A percentile compares a stretch with the other conserved stretches of the same genome.
phyloP scores from a whole-genome alignment of 2,888 invertebrate species.

The Andrena flavipes region DNA sequence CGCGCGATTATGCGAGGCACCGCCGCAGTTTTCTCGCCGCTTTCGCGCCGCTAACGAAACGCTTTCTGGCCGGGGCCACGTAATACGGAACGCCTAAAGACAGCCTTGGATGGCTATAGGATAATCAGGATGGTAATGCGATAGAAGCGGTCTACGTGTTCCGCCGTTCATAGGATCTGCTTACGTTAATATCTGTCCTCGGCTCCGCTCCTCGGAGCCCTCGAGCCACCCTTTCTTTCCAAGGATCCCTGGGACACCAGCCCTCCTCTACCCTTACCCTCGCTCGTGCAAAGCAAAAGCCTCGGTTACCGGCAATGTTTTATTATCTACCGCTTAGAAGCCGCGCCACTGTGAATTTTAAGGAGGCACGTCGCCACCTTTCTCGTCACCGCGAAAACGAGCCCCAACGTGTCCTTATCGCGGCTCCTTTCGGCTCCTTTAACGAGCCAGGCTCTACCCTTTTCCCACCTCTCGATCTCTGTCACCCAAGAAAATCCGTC shows the following conservation, averaged over 20 bases:
- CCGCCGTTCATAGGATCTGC: conserved; percentile 78
- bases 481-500: neutral
- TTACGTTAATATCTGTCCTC: conserved; percentile 80
- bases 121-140: conserved; percentile 81
- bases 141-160: conserved; percentile 78
- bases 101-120: conserved; percentile 65
- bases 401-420: conserved; percentile 52
- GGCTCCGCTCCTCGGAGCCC: conserved; percentile 24
- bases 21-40: conserved; percentile 44
- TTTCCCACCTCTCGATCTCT: conserved; percentile 8
- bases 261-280: conserved; percentile 8
- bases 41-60: conserved; percentile 48
- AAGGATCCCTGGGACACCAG: conserved; percentile 3
- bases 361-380: conserved; percentile 62
- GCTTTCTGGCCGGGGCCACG: conserved; percentile 39
- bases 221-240: conserved; percentile 32
- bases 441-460: conserved; percentile 18
- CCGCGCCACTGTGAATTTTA: conserved; percentile 57
- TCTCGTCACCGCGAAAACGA: conserved; percentile 42
- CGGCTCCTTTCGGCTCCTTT: conserved; percentile 13
- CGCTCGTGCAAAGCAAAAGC: conserved; percentile 15
- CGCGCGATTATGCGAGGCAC: conserved; percentile 45
- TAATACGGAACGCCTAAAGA: conserved; percentile 52
- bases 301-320: conserved; percentile 64
- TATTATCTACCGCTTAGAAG: conserved; percentile 67